Percentiles rank a stretch among this genome's conserved stretches.
These are phyloP conservation scores for Patiria pectinifera DNA, from an alignment of 53 echinoderm and acorn worm genomes.

Conservation along the genomic window DNA sequence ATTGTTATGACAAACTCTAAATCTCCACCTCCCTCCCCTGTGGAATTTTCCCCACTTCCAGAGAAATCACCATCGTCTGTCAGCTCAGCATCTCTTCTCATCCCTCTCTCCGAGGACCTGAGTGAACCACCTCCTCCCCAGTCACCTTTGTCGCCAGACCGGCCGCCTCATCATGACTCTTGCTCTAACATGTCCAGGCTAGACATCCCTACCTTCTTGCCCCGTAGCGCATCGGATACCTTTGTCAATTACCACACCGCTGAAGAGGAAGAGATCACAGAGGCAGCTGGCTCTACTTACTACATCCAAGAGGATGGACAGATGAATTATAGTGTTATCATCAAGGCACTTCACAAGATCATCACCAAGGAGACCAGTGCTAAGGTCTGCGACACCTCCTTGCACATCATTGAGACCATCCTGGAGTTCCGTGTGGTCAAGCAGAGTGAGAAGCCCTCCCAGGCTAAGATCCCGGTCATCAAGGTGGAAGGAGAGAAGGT, in stretches of 20 bases:
- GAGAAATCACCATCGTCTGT: constrained; percentile 57
- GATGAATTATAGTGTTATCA: constrained; percentile 89
- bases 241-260: constrained; percentile 93
- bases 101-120: constrained; percentile 71
- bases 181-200: constrained; percentile 68
- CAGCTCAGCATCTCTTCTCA: constrained; percentile 66
- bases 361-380: constrained; percentile 92
- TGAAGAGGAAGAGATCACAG: constrained; percentile 89
- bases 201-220: constrained; percentile 83
- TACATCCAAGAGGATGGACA: constrained; percentile 98
- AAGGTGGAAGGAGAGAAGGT: constrained; percentile 97
- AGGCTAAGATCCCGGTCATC: constrained; percentile 95
- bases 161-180: constrained; percentile 52
- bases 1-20: constrained; percentile 45
- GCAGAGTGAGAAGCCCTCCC: constrained; percentile 80
- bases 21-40: constrained; percentile 48
- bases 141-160: constrained; percentile 48
- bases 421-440: constrained; percentile 96
- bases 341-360: constrained; percentile 92
- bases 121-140: constrained; percentile 66
- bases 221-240: constrained; percentile 95
- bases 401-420: constrained; percentile 97
- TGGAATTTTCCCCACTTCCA: constrained; percentile 49
- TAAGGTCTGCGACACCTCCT: constrained; percentile 90
- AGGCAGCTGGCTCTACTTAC: constrained; percentile 94